A percentile compares a stretch with the other conserved stretches of the same genome.
These are phyloP conservation scores for Heterocephalus glaber DNA, from an alignment of 2,113 vertebrate genomes.

Conservation along the genomic window DNA sequence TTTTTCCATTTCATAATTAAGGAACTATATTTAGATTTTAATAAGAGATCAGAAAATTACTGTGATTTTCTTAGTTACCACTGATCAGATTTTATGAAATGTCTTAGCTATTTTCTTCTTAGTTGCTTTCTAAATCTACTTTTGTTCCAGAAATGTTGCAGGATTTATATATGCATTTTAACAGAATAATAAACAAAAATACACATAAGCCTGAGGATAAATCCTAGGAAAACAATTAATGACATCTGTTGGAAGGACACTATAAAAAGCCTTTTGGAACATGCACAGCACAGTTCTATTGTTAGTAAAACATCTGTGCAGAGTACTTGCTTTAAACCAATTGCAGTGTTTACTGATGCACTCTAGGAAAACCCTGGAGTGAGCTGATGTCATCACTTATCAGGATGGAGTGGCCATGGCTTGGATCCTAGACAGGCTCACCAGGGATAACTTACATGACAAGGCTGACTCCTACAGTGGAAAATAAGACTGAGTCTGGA, in stretches of 20 bases:
- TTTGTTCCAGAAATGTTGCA: background rate
- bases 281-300: background rate
- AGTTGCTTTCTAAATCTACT: background rate
- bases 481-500: background rate
- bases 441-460: background rate
- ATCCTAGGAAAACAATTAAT: background rate
- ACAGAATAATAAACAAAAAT: slow-evolving; percentile 11
- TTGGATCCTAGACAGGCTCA: background rate
- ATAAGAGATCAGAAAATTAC: background rate
- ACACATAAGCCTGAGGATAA: background rate
- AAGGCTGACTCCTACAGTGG: background rate
- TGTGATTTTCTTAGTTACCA: background rate
- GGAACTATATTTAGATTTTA: background rate
- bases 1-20: background rate
- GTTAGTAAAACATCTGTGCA: slow-evolving; percentile 1
- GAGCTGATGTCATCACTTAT: background rate
- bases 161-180: background rate
- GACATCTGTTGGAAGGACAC: background rate
- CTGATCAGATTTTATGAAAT: background rate
- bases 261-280: slow-evolving; percentile 16
- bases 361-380: background rate
- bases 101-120: slow-evolving; percentile 14
- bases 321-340: background rate
- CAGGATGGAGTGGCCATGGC: background rate
- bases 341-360: background rate